phyloP scores from a whole-genome alignment of 2,888 invertebrate species.

The Homarus gammarus region DNA sequence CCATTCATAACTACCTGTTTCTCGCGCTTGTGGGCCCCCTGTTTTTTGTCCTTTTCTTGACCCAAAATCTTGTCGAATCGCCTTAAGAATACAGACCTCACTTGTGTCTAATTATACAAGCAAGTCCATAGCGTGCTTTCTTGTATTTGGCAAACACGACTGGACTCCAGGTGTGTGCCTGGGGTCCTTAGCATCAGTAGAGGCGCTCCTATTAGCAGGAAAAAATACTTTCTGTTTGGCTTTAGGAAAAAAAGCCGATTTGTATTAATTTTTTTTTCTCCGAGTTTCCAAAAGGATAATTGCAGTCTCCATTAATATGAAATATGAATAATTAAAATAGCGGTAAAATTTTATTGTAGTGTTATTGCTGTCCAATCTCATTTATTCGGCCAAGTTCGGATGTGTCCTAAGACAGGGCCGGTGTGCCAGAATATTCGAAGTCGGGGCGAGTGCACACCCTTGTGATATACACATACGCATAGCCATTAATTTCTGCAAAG shows the following conservation, averaged over 20 bases:
- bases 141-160: conserved; percentile 7
- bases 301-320: conserved; percentile 67
- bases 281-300: conserved; percentile 65
- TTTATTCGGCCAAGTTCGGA: conserved; percentile 43
- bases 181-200: conserved; percentile 1
- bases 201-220: conserved; percentile 14
- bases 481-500: conserved; percentile 37
- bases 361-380: conserved; percentile 63
- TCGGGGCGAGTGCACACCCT: conserved; percentile 20
- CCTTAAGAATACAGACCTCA: conserved; percentile 57
- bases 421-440: conserved; percentile 38
- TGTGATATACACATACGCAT: conserved; percentile 37
- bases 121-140: conserved; percentile 7
- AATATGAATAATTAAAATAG: conserved; percentile 66
- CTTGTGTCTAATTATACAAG: conserved; percentile 47
- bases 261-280: conserved; percentile 54
- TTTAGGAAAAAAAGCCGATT: conserved; percentile 40
- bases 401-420: conserved; percentile 34
- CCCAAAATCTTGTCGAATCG: conserved; percentile 37
- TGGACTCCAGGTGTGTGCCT: conserved; percentile 19
- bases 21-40: conserved; percentile 24
- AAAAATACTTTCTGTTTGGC: conserved; percentile 25
- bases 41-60: conserved; percentile 23
- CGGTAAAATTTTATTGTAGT: conserved; percentile 58
- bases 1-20: conserved; percentile 41